Base-by-base conservation (phyloP, 2,888 invertebrate genomes). In the Orthosia gracilis region DNA sequence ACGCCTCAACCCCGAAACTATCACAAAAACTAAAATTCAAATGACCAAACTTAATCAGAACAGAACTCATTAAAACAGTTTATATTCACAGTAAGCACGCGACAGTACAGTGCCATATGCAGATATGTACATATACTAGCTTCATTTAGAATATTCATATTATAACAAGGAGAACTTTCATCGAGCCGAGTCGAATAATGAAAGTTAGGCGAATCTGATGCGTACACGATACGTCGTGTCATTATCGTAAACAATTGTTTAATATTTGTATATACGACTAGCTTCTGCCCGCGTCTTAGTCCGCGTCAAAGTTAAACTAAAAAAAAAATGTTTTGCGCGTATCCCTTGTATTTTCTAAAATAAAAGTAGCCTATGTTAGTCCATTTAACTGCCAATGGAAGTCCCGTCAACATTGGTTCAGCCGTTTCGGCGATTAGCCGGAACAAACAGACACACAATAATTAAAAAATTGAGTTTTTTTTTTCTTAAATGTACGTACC, bases 61-160 rank as follows among this genome's bases (percentile, higher is more conserved):
- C 52, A 68, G 61, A 82, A 84, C 58, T 81, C 61, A 62, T 81
- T 71, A 81, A 70, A 75, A 76, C 58, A 62, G 52, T 80, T 74
- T 62, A 66, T 26, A 84, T 71, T 58, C 76, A 63, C 57, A 71
- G 21, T 76, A 47, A 81, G 70, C 84, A 84, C 82, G 76, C 84
- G 84, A 81, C 47, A 52, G 77, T 82, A 82, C 55, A 71, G 23
- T 73, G 76, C 78, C 57, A 66, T 69, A 78, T 75, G 78, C 78
- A 71, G 65, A 82, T 69, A 73, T 40, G 70, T 85, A 84, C 79
- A 71, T 61, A 84, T 21, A 79, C 78, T 81, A 86, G 82, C 84
- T 87, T 82, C 87, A 89, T 91, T 93, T 91, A 92, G 89, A 91
- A 91, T 92, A 92, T 90, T 89, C 90, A 92, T 90, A 91, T 85